Base-by-base conservation (phyloP, 2,113 vertebrate genomes). In the Excalfactoria chinensis region DNA sequence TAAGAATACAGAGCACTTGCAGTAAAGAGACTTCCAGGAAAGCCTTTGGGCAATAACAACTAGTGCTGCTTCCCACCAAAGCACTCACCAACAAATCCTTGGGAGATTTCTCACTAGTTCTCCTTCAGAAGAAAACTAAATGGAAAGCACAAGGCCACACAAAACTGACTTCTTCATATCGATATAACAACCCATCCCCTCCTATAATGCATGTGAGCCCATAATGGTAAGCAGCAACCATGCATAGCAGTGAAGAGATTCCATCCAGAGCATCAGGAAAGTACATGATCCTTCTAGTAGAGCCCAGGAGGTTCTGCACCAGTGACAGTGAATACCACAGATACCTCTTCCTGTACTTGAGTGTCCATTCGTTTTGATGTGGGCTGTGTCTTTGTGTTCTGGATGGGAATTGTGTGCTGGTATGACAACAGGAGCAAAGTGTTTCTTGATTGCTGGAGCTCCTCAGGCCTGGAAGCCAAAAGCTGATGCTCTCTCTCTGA, bases 401-500 rank as follows among this genome's bases (percentile, higher is more conserved):
- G 70, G 70, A 63, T 89, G 60, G 89, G 79, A 95, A 59, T 41
- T 92, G 73, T 96, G 83, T 95, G 96, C 96, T 91, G 95, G 93
- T 91, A 95, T 86, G 56, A 90, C 94, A 96, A 89, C 88, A 87
- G 78, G 58, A 92, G 72, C 72, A 95, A 89, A 92, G 93, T 95
- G 89, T 91, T 72, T 92, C 78, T 95, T 70, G 92, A 83, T 86
- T 88, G 79, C 18, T 74, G 85, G 76, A 94, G 76, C 60, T 92
- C 71, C 94, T 97, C 97, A 98, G 94, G 97, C 98, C 89, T 98
- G 98, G 92, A 97, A 98, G 87, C 98, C 97, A 73, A 98, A 98
- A 90, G 98, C 98, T n/a, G 99, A 99, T 67, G 98, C 98, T 95
- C 99, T 99, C 96, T 99, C 99, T 97, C 99, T 98, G 96, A 99